Evolutionary conservation across 2,113 vertebrate species (phyloP).

Genomic region (Ceyx melanurus): DNA sequence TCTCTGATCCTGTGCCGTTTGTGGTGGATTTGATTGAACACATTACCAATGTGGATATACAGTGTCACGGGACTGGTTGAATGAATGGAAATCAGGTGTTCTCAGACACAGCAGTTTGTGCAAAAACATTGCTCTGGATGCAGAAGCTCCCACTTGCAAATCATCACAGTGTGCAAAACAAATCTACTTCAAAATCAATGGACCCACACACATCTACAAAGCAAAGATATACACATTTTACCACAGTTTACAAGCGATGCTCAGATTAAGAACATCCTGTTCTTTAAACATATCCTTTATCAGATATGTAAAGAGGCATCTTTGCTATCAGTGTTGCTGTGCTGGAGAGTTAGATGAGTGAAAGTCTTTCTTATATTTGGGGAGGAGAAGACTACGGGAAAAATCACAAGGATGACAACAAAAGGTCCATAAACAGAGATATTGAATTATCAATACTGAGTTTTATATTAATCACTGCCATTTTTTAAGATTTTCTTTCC

Average conservation of each 20-base stretch:
- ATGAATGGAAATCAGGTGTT: not conserved
- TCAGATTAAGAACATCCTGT: not conserved
- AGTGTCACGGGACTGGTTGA: not conserved
- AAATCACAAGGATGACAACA: not conserved
- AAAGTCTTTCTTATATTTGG: not conserved
- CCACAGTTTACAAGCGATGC: not conserved
- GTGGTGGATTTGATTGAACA: not conserved
- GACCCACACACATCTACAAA: not conserved
- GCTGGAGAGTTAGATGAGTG: not conserved
- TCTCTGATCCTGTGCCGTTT: not conserved
- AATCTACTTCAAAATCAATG: not conserved
- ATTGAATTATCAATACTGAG: not conserved
- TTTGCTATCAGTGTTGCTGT: not conserved
- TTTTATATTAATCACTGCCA: conserved; percentile 1
- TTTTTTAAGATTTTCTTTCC: not conserved
- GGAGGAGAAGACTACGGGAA: not conserved
- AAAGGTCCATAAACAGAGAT: not conserved
- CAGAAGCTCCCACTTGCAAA: not conserved
- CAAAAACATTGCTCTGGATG: not conserved
- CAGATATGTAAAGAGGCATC: not conserved
- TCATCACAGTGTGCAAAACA: not conserved
- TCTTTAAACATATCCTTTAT: not conserved
- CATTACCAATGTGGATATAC: not conserved
- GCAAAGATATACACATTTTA: not conserved
- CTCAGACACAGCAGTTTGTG: accelerated